These are phyloP conservation scores for Ambastaia sidthimunki DNA, from an alignment of 2,797 vertebrate species.

Conservation along the genomic window DNA sequence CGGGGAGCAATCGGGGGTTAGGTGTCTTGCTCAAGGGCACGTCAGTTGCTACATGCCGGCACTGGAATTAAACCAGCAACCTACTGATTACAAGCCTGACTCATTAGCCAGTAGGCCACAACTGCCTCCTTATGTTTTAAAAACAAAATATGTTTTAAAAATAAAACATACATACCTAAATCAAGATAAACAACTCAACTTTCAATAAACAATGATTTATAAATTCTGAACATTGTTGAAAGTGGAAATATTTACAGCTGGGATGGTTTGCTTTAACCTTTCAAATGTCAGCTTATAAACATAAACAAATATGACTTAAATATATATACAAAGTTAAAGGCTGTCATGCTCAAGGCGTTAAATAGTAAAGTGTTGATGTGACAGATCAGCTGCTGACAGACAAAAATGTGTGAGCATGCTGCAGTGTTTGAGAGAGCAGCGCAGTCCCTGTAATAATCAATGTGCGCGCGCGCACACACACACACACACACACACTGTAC, in stretches of 20 bases:
- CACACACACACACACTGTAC: background rate
- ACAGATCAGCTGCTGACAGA: conserved; percentile 2
- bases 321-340: background rate
- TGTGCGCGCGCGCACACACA: background rate
- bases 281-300: background rate
- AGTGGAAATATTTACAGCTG: background rate
- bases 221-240: background rate
- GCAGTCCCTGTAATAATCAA: background rate
- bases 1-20: too few relatives aligned
- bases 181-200: background rate
- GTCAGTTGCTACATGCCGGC: too few relatives aligned
- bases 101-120: too few relatives aligned
- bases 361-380: background rate
- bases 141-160: background rate
- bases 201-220: background rate
- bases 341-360: background rate
- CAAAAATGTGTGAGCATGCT: conserved; percentile 6
- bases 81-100: too few relatives aligned
- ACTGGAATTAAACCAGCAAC: too few relatives aligned
- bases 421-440: conserved; percentile 20
- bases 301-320: background rate
- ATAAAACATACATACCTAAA: background rate
- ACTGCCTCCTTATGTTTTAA: too few relatives aligned
- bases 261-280: background rate
- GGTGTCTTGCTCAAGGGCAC: too few relatives aligned